These are phyloP conservation scores for Chelon auratus DNA, from an alignment of 2,797 vertebrate genomes.

Conservation along the genomic window DNA sequence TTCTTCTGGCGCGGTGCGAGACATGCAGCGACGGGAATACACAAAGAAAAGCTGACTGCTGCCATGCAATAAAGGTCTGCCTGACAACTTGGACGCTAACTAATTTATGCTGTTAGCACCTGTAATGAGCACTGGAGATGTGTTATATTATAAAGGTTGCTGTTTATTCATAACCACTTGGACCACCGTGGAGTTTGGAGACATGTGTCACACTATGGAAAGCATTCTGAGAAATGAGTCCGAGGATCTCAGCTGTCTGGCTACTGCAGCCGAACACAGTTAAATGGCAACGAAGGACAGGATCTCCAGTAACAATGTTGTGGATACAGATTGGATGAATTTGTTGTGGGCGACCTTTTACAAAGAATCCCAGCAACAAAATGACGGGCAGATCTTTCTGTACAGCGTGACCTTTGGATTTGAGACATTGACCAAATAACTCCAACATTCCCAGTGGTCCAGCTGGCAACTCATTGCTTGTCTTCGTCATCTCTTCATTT, in stretches of 20 bases:
- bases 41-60: conserved; percentile 4
- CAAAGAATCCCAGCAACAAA: not conserved
- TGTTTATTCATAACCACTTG: not conserved
- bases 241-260: not conserved
- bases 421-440: not conserved
- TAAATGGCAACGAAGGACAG: not conserved
- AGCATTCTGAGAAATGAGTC: not conserved
- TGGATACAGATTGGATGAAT: not conserved
- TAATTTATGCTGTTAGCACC: not conserved
- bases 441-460: not conserved
- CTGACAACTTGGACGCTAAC: not conserved
- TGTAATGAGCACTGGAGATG: not conserved
- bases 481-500: not conserved
- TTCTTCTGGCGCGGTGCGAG: conserved; percentile 7
- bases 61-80: not conserved
- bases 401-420: not conserved
- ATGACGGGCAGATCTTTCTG: not conserved
- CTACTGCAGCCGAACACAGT: not conserved
- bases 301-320: not conserved
- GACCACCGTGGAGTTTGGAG: not conserved
- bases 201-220: not conserved
- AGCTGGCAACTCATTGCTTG: too few species aligned
- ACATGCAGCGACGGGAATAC: conserved; percentile 11
- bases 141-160: not conserved
- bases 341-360: not conserved